phyloP scores from a whole-genome alignment of 2,888 invertebrate species.

The Drosophila barbarae region DNA sequence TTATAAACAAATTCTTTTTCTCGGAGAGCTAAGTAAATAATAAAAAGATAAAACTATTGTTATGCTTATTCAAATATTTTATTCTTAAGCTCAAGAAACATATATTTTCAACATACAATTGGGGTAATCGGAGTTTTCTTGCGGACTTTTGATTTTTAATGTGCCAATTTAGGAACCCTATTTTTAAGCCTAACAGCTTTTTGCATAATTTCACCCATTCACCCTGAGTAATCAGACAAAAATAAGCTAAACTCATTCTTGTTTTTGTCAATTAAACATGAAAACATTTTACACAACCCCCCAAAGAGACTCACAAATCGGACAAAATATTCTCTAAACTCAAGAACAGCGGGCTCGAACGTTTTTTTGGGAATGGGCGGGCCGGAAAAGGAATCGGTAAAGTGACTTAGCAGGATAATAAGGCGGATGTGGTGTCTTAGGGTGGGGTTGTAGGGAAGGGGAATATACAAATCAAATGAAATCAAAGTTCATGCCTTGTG shows the following conservation, averaged over 20 bases:
- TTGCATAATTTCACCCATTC: background rate
- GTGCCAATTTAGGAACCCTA: background rate
- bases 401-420: background rate
- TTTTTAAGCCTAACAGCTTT: background rate
- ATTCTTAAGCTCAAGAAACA: background rate
- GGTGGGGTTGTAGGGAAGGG: background rate
- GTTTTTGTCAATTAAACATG: background rate
- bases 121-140: background rate
- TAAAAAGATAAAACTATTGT: background rate
- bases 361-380: background rate
- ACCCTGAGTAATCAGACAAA: background rate
- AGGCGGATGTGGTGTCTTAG: background rate
- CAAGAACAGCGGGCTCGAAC: background rate
- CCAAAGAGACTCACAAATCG: background rate
- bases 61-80: background rate
- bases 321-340: background rate
- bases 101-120: background rate
- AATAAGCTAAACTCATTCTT: too few relatives aligned
- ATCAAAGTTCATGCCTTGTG: conserved; percentile 80
- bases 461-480: conserved; percentile 49
- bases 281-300: background rate
- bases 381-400: background rate
- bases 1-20: too few relatives aligned
- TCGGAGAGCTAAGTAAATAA: background rate
- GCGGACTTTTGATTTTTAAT: background rate